phyloP scores from a whole-genome alignment of 2,113 vertebrate species.

The Salvelinus sp. region DNA sequence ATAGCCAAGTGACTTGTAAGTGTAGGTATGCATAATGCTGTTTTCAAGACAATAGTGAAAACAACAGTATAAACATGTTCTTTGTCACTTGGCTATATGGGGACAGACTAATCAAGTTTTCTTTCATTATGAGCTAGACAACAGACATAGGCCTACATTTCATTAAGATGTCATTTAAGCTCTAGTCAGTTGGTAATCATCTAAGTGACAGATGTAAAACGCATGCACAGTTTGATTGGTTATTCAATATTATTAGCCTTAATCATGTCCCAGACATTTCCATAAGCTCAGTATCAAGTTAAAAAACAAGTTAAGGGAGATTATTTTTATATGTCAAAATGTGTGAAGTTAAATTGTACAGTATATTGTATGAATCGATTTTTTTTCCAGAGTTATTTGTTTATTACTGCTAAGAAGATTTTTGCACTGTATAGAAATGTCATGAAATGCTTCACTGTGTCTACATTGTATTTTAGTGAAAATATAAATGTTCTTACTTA shows the following conservation, averaged over 20 bases:
- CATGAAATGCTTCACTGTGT: conserved; percentile 67
- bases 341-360: conserved; percentile 77
- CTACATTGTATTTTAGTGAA: conserved; percentile 78
- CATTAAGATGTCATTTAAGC: neutral
- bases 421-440: conserved; percentile 81
- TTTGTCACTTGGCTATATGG: too few species aligned
- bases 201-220: neutral
- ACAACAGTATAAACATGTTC: too few species aligned
- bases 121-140: too few species aligned
- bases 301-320: conserved; percentile 61
- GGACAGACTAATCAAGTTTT: too few species aligned
- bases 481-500: conserved; percentile 69
- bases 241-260: neutral
- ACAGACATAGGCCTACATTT: too few species aligned
- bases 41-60: too few species aligned
- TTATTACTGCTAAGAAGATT: conserved; percentile 77
- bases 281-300: conserved; percentile 49
- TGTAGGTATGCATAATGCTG: too few species aligned
- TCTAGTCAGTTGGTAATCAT: neutral
- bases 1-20: too few species aligned
- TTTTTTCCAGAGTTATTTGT: conserved; percentile 59
- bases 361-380: conserved; percentile 83
- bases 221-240: neutral
- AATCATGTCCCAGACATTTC: conserved; percentile 8
- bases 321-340: conserved; percentile 57